Evolutionary conservation across 1,140 invertebrate genomes (phyloP).

Genomic region (Sipha flava): DNA sequence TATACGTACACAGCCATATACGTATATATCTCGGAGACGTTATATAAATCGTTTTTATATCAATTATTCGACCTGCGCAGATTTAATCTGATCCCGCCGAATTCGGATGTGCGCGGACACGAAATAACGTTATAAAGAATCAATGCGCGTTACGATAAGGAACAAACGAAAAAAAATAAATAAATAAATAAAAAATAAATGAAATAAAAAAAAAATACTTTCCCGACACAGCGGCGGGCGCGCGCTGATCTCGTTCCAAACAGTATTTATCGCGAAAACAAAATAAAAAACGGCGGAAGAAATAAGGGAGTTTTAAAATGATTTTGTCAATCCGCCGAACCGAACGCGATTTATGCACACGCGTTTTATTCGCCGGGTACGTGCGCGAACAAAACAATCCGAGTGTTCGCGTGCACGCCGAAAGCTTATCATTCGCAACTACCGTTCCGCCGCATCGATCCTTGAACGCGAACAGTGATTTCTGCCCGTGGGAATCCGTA

Average conservation of each 20-base stretch:
- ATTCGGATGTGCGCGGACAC: constrained; percentile 4
- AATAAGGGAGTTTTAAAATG: not conserved
- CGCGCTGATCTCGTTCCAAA: not conserved
- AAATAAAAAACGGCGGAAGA: not conserved
- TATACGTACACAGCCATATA: no score
- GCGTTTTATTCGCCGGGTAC: not conserved
- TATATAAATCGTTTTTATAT: not conserved
- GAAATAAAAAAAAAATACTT: not conserved
- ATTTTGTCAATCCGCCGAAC: constrained; percentile 12
- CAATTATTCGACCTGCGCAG: not conserved
- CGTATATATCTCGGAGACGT: no score
- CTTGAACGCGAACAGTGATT: no score
- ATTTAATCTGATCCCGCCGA: constrained; percentile 3
- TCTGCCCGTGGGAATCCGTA: no score
- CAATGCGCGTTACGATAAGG: constrained; percentile 1
- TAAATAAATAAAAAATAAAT: no score
- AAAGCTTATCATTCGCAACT: no score
- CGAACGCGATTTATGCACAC: not conserved
- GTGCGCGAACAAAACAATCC: not conserved
- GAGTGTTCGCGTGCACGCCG: no score
- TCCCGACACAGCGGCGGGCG: not conserved
- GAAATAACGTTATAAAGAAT: not conserved
- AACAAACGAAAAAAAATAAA: no score
- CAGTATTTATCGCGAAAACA: not conserved
- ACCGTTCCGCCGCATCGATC: no score